These are phyloP conservation scores for Crocodylus rhombifer DNA, from an alignment of 2,797 vertebrate species.

Conservation along the genomic window DNA sequence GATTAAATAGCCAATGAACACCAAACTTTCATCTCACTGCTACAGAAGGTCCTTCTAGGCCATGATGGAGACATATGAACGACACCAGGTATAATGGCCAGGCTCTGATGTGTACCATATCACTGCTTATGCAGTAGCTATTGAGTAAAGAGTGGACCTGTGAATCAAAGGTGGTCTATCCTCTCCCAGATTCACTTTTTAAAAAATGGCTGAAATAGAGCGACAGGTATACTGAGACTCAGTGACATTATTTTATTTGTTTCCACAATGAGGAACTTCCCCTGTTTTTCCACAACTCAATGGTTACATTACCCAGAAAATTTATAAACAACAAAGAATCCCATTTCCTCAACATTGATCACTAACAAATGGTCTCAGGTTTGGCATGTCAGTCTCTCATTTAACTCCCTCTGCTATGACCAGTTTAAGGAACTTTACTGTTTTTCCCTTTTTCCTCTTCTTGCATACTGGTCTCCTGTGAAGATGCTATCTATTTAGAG, in stretches of 20 bases:
- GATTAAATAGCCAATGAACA: not conserved
- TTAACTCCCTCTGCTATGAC: constrained; percentile 59
- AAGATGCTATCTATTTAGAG: constrained; percentile 47
- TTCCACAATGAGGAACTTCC: constrained; percentile 34
- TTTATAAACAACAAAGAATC: constrained; percentile 45
- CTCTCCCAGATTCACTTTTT: not conserved
- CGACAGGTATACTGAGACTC: not conserved
- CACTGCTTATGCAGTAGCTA: not conserved
- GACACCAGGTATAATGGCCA: not conserved
- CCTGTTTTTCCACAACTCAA: constrained; percentile 60
- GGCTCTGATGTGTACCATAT: not conserved
- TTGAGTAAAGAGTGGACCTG: not conserved
- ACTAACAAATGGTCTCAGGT: constrained; percentile 50
- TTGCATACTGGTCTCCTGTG: constrained; percentile 48
- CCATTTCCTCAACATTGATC: constrained; percentile 45
- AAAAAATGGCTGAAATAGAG: not conserved
- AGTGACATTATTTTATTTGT: not conserved
- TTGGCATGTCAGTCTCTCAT: constrained; percentile 66
- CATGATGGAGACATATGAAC: not conserved
- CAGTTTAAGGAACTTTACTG: constrained; percentile 59
- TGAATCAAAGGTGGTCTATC: not conserved
- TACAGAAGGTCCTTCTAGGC: not conserved
- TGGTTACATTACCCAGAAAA: constrained; percentile 3
- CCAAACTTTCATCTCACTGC: not conserved
- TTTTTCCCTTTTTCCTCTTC: constrained; percentile 43